Base-by-base conservation (phyloP, 2,888 invertebrate genomes). In the Candidula unifasciata region DNA sequence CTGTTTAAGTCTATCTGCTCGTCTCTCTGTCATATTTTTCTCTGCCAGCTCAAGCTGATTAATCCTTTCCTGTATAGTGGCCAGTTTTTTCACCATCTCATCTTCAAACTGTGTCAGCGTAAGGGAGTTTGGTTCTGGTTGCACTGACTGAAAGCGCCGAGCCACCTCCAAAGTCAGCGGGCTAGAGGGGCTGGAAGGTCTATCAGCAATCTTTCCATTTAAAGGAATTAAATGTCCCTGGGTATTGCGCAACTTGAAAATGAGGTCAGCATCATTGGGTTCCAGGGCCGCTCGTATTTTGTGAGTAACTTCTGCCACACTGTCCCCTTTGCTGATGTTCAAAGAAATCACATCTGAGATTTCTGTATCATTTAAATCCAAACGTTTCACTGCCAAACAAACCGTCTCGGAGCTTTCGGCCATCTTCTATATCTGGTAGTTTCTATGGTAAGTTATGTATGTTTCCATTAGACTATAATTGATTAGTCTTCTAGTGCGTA, bases 1-100 rank as follows among this genome's bases (percentile, higher is more conserved):
- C 83, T 87, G 89, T 80, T 89, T 87, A 37, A 91, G 89, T 85
- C 87, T 91, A 10, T 88, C 88, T 79, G 89, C 87, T 82, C 91
- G 88, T 82, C 85, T 89, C 16, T 88, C 85, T 27, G 89, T 87
- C 30, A 91, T 87, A 35, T 90, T 88, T 30, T 90, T 90, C 44
- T 89, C 86, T 33, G 85, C 87, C n/a, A 80, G 85, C 83, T 91
- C 91, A 64, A 91, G 74, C 57, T 88, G 89, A 33, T 88, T 87
- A 13, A 87, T 74, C 87, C 89, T 87, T 6, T 81, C 81, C 24
- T 87, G 69, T 13, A 89, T 83, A 33, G 87, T 86, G 35, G 64
- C 33, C 8, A 89, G 82, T 69, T 87, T 89, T 69, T 80, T 86
- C 66, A 85, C 86, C 44, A 89, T 81, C 21, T 89, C 86, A 68